Conservation (phyloP, 2,888 invertebrate species). For the Coenonympha arcania region DNA sequence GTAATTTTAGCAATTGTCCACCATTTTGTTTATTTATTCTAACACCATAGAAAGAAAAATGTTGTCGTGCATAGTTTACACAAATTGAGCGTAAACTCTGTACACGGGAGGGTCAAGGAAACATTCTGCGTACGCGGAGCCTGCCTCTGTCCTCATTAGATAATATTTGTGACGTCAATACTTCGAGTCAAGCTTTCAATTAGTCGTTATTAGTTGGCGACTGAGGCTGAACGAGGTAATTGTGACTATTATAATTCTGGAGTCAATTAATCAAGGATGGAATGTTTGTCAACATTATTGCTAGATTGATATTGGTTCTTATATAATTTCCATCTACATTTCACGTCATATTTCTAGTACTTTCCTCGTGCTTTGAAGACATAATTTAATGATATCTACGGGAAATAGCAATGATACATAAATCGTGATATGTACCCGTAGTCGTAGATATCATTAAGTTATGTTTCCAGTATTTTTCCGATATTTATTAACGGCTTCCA, state of each 20-base stretch:
- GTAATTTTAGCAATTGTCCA: no score
- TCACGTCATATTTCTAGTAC: no score
- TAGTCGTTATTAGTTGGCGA: neutral
- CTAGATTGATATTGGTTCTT: slow-evolving; percentile 4
- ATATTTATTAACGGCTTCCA: no score
- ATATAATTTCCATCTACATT: neutral
- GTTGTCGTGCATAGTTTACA: no score
- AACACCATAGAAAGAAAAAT: no score
- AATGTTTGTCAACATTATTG: slow-evolving; percentile 6
- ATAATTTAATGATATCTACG: no score
- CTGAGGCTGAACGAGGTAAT: neutral
- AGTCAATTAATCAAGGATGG: slow-evolving; percentile 8
- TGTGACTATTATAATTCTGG: slow-evolving; percentile 6
- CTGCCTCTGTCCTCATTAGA: slow-evolving; percentile 17
- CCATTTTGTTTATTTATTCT: no score
- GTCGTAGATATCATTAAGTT: no score
- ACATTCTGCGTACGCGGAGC: neutral
- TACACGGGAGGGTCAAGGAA: slow-evolving; percentile 8
- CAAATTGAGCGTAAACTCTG: neutral
- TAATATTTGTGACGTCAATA: slow-evolving; percentile 18
- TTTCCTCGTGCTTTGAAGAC: no score
- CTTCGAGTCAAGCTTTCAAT: slow-evolving; percentile 4
- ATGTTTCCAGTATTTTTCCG: no score
- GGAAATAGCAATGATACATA: no score
- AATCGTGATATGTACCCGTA: no score